These are phyloP conservation scores for Pogona vitticeps DNA, from an alignment of 2,113 vertebrate species.

Conservation along the genomic window DNA sequence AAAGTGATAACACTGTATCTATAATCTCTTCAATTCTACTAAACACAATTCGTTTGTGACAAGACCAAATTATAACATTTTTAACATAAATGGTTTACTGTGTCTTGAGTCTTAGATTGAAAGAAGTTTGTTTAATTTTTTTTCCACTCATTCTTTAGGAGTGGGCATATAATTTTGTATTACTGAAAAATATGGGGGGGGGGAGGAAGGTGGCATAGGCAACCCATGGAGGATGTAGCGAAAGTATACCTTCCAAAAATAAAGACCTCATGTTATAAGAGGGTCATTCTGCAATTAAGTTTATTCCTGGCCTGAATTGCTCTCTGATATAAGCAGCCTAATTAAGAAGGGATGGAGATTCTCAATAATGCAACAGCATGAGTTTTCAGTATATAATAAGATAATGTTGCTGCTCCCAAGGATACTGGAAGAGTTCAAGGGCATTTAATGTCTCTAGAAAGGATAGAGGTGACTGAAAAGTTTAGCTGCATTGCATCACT, in stretches of 20 bases:
- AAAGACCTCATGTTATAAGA: neutral
- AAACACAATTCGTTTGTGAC: conserved; percentile 56
- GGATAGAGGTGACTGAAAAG: neutral
- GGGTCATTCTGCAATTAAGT: neutral
- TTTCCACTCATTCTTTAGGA: conserved; percentile 43
- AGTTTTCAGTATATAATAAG: neutral
- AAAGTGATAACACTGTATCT: conserved; percentile 64
- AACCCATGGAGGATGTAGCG: neutral
- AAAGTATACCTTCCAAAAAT: neutral
- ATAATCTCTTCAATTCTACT: conserved; percentile 65
- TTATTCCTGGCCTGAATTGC: neutral
- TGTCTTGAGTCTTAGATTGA: conserved; percentile 67
- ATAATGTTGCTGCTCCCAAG: neutral
- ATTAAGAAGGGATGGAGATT: neutral
- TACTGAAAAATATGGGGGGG: neutral
- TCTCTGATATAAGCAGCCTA: neutral
- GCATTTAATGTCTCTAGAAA: neutral
- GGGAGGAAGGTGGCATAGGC: neutral
- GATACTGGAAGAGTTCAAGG: neutral
- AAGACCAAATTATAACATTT: conserved; percentile 57
- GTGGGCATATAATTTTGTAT: neutral
- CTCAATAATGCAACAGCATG: neutral
- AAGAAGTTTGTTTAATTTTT: conserved; percentile 46
- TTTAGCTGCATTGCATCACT: neutral
- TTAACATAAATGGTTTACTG: conserved; percentile 58